Percentiles rank a stretch among this genome's conserved stretches.
Evolutionary conservation across 2,888 invertebrate species (phyloP).

Genomic region (Acanthacorydalis orientalis): DNA sequence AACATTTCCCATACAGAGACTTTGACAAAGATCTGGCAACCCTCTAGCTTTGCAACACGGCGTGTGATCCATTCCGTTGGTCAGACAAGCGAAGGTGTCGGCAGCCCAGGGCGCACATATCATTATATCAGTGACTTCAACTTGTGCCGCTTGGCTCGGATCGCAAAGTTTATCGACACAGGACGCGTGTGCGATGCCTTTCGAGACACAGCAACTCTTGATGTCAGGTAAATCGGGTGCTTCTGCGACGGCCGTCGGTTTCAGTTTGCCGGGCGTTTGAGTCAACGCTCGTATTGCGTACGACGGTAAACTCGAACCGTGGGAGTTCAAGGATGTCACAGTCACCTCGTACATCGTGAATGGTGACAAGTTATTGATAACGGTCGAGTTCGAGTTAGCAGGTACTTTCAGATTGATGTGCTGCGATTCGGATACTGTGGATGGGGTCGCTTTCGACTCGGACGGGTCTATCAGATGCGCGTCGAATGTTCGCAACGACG

Average conservation of each 20-base stretch:
- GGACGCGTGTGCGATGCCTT: conserved; percentile 54
- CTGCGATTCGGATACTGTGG: conserved; percentile 21
- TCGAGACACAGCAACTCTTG: conserved; percentile 45
- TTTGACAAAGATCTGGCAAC: conserved; percentile 55
- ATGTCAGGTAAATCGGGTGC: conserved; percentile 61
- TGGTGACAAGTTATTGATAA: conserved; percentile 46
- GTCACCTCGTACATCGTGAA: conserved; percentile 73
- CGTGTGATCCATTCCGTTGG: conserved; percentile 66
- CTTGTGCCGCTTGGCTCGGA: conserved; percentile 36
- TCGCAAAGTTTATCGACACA: conserved; percentile 69
- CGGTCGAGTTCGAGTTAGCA: conserved; percentile 36
- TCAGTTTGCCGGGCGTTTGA: conserved; percentile 44
- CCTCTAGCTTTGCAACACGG: conserved; percentile 63
- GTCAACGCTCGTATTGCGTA: conserved; percentile 56
- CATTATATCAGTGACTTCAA: conserved; percentile 64
- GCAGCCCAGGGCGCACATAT: conserved; percentile 80
- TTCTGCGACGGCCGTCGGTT: conserved; percentile 35
- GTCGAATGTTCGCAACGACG: conserved; percentile 52
- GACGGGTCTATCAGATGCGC: conserved; percentile 32
- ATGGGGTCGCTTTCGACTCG: conserved; percentile 19
- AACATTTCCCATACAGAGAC: conserved; percentile 63
- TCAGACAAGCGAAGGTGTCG: conserved; percentile 61
- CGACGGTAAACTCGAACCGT: conserved; percentile 62
- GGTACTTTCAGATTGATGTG: conserved; percentile 36
- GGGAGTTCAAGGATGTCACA: conserved; percentile 53